Evolutionary conservation across 2,888 invertebrate species (phyloP).

Genomic region (Agrotis clavis): DNA sequence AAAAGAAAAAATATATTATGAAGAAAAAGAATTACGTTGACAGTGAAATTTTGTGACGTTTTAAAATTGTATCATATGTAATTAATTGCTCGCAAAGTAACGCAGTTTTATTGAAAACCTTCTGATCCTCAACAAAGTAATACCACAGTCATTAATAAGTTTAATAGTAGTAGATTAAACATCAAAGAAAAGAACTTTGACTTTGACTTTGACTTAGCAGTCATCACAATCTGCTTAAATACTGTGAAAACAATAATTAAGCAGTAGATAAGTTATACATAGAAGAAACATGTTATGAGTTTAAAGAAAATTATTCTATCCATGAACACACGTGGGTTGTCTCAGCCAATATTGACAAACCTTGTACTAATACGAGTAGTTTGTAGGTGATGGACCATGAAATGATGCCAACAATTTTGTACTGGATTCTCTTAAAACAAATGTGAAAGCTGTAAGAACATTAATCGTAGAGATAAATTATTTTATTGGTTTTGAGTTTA

Average conservation of each 20-base stretch:
- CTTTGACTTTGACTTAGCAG: too few species aligned
- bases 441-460: slow-evolving; percentile 45
- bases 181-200: too few species aligned
- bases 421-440: slow-evolving; percentile 21
- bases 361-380: slow-evolving; percentile 9
- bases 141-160: too few species aligned
- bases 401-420: slow-evolving; percentile 31
- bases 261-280: neutral
- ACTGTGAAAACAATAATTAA: neutral
- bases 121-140: too few species aligned
- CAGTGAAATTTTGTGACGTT: too few species aligned
- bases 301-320: slow-evolving; percentile 11
- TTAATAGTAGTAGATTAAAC: too few species aligned
- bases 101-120: too few species aligned
- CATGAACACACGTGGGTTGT: neutral
- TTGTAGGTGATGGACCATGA: slow-evolving; percentile 35
- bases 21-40: too few species aligned
- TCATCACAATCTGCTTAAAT: neutral
- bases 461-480: neutral
- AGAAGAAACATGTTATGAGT: neutral
- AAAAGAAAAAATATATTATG: too few species aligned
- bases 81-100: too few species aligned
- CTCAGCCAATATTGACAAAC: slow-evolving; percentile 37
- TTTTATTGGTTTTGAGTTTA: neutral
- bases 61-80: too few species aligned